Evolutionary conservation across 2,888 invertebrate genomes (phyloP).

Genomic region (Julus scandinavius): DNA sequence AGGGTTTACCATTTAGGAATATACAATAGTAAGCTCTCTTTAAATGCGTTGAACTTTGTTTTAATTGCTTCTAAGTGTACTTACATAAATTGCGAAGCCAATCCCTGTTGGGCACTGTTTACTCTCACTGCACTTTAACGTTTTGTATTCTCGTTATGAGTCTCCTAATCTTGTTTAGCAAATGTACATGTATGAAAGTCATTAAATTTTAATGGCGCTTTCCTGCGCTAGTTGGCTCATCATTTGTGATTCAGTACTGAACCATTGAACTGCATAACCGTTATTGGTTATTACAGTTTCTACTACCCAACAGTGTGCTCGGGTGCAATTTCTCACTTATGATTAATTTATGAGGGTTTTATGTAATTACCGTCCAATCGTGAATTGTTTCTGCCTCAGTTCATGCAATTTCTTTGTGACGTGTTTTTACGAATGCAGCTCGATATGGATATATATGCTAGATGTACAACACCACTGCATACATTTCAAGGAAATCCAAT

Average conservation of each 20-base stretch:
- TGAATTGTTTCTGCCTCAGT: background rate
- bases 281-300: background rate
- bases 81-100: too few relatives aligned
- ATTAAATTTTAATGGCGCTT: too few relatives aligned
- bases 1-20: too few relatives aligned
- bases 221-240: too few relatives aligned
- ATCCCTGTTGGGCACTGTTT: too few relatives aligned
- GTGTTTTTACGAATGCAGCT: background rate
- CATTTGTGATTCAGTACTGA: background rate
- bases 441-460: background rate
- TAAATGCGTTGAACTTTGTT: too few relatives aligned
- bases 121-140: too few relatives aligned
- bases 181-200: too few relatives aligned
- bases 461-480: background rate
- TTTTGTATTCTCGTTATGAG: too few relatives aligned
- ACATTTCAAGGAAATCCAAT: background rate
- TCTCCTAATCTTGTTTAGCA: too few relatives aligned
- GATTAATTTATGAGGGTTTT: conserved; percentile 18
- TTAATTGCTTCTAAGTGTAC: too few relatives aligned
- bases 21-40: too few relatives aligned
- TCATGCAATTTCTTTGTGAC: background rate
- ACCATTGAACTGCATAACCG: background rate
- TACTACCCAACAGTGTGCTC: background rate
- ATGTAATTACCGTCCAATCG: background rate
- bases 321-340: background rate